phyloP scores from a whole-genome alignment of 2,888 invertebrate genomes.

The Meganola albula region DNA sequence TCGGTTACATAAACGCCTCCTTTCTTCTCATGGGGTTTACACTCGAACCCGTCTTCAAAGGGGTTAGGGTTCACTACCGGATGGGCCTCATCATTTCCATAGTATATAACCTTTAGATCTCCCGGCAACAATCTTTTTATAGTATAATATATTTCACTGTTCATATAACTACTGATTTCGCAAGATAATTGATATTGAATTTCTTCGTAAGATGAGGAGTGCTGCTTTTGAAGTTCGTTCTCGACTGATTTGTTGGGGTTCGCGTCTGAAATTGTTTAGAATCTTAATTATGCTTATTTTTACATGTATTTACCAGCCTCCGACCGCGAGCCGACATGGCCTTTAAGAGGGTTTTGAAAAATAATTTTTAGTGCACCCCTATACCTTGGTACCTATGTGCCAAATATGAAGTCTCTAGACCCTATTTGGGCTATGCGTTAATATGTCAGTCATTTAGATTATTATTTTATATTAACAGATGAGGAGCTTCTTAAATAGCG shows the following conservation, averaged over 20 bases:
- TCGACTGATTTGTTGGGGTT: conserved; percentile 63
- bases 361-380: no score
- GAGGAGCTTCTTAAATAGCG: no score
- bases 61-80: conserved; percentile 81
- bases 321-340: no score
- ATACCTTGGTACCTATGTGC: no score
- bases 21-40: conserved; percentile 81
- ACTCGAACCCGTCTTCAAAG: conserved; percentile 80
- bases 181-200: conserved; percentile 79
- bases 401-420: no score
- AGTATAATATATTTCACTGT: conserved; percentile 85
- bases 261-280: conserved; percentile 56
- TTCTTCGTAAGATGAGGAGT: conserved; percentile 48
- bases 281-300: no score
- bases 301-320: no score
- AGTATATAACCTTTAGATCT: conserved; percentile 87
- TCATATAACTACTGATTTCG: conserved; percentile 86
- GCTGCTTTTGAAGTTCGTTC: conserved; percentile 48
- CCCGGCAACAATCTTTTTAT: conserved; percentile 89
- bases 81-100: conserved; percentile 60
- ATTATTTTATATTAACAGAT: no score
- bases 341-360: no score
- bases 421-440: no score
- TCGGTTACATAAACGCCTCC: conserved; percentile 91
- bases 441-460: no score